These are phyloP conservation scores for Liolophura sinensis DNA, from an alignment of 1,140 invertebrate genomes.

Conservation along the genomic window DNA sequence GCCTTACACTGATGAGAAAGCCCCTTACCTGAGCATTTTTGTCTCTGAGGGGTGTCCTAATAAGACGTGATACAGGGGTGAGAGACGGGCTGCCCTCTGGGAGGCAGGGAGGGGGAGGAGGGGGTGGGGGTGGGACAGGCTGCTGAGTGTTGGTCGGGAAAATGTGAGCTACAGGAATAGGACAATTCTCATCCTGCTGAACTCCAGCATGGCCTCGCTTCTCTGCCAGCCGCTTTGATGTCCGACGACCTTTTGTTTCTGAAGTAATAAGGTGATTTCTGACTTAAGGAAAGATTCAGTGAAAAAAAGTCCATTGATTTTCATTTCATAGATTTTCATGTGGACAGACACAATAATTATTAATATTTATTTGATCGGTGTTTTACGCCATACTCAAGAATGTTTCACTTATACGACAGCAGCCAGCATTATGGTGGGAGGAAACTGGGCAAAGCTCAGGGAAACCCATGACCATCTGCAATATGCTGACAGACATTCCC, in stretches of 20 bases:
- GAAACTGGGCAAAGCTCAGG: no score
- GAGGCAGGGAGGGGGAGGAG: slow-evolving; percentile 10
- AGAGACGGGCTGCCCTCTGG: not conserved
- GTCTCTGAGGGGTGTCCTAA: not conserved
- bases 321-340: no score
- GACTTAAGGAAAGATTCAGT: not conserved
- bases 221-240: slow-evolving; percentile 20
- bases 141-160: slow-evolving; percentile 4
- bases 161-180: slow-evolving; percentile 5
- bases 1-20: no score
- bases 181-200: slow-evolving; percentile 4
- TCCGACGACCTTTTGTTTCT: slow-evolving; percentile 27
- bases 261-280: no score
- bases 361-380: no score
- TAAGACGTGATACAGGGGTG: not conserved
- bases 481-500: no score
- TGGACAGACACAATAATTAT: no score
- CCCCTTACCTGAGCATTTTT: no score
- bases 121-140: not conserved
- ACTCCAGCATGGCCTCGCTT: slow-evolving; percentile 4
- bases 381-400: no score
- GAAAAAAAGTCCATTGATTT: not conserved
- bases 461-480: no score
- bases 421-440: no score
- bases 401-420: no score